Evolutionary conservation across 2,888 invertebrate species (phyloP), one percentile per base, ranked within the genome.

Genomic region (Actias luna): DNA sequence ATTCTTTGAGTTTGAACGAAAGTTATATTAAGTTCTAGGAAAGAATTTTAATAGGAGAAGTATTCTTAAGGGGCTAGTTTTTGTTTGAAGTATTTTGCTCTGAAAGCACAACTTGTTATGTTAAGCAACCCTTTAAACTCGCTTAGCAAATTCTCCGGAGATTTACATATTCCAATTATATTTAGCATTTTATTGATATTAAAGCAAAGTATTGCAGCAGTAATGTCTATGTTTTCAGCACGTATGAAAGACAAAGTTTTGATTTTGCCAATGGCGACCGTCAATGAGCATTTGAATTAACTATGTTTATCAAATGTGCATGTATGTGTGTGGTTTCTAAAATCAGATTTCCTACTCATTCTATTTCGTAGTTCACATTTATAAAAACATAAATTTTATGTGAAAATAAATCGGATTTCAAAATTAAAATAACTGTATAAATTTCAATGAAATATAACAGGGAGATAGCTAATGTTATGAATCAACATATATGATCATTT

Each of bases 241-340:
- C 22, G 10, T 29, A 16, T 55, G 29, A 55, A 55, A 52, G 52
- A 14, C 67, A 70, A 72, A 63, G 7, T 1, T 42, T 18, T 42
- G 33, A 18, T 18, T n/a, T n/a, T n/a, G n/a, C n/a, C n/a, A n/a
- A n/a, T n/a, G n/a, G n/a, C n/a, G n/a, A n/a, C n/a, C n/a, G n/a
- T n/a, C n/a, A n/a, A n/a, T n/a, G n/a, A n/a, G n/a, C n/a, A n/a
- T n/a, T n/a, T n/a, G n/a, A n/a, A n/a, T n/a, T n/a, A n/a, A n/a
- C n/a, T n/a, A n/a, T n/a, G n/a, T n/a, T n/a, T n/a, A n/a, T n/a
- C n/a, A n/a, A n/a, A n/a, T n/a, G n/a, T n/a, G n/a, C n/a, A n/a
- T n/a, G n/a, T n/a, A n/a, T n/a, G n/a, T n/a, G n/a, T n/a, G n/a
- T n/a, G n/a, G n/a, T n/a, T n/a, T n/a, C n/a, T n/a, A n/a, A n/a